Conservation (phyloP, 2,888 invertebrate genomes). For the Apotomis betuletana region DNA sequence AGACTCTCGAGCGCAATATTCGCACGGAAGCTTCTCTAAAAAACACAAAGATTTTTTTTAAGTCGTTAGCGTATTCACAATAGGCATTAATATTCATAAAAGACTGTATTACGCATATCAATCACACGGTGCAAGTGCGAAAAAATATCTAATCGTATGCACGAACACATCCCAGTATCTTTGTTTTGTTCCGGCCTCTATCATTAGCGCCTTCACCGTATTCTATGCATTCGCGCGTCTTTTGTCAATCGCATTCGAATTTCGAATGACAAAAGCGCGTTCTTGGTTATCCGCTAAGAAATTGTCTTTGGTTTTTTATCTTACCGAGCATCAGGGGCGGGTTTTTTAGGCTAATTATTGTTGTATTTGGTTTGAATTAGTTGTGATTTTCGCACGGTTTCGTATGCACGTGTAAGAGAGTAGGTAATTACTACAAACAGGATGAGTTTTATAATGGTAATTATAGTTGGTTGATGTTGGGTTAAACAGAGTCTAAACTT, state of each 20-base stretch:
- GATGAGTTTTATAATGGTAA: constrained; percentile 3
- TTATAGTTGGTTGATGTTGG: constrained; percentile 26
- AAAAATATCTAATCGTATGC: constrained; percentile 77
- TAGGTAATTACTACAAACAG: constrained; percentile 59
- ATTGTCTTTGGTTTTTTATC: constrained; percentile 60
- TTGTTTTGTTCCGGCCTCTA: constrained; percentile 67
- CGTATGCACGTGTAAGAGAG: constrained; percentile 59
- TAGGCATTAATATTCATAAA: constrained; percentile 76
- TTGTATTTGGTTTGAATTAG: constrained; percentile 66
- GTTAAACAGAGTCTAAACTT: constrained; percentile 6
- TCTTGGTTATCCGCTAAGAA: constrained; percentile 77
- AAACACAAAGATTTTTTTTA: constrained; percentile 53
- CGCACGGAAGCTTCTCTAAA: constrained; percentile 70
- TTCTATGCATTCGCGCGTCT: constrained; percentile 47
- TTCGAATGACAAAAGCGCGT: constrained; percentile 68
- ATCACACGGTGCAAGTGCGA: constrained; percentile 74
- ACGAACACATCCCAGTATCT: constrained; percentile 71
- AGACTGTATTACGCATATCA: constrained; percentile 80
- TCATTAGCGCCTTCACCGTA: constrained; percentile 73
- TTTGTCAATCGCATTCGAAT: constrained; percentile 64
- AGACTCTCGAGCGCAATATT: constrained; percentile 57
- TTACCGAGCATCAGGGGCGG: constrained; percentile 57
- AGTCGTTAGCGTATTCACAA: constrained; percentile 67
- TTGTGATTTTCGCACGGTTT: constrained; percentile 72
- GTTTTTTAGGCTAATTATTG: constrained; percentile 64